A percentile compares a stretch with the other conserved stretches of the same genome.
phyloP scores from a whole-genome alignment of 2,888 invertebrate species.

The Entomobrya multifasciata region DNA sequence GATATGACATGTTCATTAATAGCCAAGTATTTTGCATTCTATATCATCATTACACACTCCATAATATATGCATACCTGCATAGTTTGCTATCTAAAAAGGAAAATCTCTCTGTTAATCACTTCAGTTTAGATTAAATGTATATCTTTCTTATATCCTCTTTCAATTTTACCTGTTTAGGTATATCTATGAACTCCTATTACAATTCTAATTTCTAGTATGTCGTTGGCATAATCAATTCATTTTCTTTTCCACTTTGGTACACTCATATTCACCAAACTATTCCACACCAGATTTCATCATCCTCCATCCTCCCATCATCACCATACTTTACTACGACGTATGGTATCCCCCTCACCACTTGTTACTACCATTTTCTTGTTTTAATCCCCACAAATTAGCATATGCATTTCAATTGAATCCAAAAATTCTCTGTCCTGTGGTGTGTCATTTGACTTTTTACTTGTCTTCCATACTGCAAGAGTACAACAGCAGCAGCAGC shows the following conservation, averaged over 20 bases:
- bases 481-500: no score
- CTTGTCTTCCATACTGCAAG: background rate
- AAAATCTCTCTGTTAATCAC: constrained; percentile 54
- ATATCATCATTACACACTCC: background rate
- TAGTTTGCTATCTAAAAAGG: constrained; percentile 58
- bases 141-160: background rate
- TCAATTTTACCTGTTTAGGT: constrained; percentile 31
- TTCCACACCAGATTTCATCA: constrained; percentile 25
- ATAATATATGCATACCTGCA: background rate
- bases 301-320: background rate
- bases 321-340: background rate
- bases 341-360: background rate
- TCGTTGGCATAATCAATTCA: constrained; percentile 39
- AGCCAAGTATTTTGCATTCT: constrained; percentile 50
- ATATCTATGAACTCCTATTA: background rate
- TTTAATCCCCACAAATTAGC: constrained; percentile 58
- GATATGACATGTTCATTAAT: background rate
- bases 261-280: no score
- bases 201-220: background rate
- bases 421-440: no score
- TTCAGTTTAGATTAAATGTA: constrained; percentile 3
- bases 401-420: constrained; percentile 42
- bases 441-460: constrained; percentile 32
- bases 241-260: constrained; percentile 19
- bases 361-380: constrained; percentile 10